These are phyloP conservation scores for Drosophila picticornis DNA, from an alignment of 2,888 invertebrate species.

Conservation along the genomic window DNA sequence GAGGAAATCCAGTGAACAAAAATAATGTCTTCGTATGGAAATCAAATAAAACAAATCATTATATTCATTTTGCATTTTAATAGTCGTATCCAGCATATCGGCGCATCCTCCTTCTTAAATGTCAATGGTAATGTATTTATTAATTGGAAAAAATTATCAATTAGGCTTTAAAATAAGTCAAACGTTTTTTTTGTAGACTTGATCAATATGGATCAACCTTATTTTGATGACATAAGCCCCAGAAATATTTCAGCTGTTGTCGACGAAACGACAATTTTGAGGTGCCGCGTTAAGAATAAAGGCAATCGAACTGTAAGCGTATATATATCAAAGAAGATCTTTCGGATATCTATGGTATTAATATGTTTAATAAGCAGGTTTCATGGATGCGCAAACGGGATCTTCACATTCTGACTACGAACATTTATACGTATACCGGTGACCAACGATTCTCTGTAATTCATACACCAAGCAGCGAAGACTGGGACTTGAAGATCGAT, in stretches of 20 bases:
- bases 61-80: constrained; percentile 69
- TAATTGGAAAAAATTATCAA: neutral
- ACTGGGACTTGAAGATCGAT: constrained; percentile 94
- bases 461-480: constrained; percentile 93
- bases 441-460: constrained; percentile 94
- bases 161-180: neutral
- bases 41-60: constrained; percentile 63
- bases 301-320: constrained; percentile 93
- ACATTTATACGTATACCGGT: constrained; percentile 94
- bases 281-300: constrained; percentile 94
- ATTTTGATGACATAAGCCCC: constrained; percentile 93
- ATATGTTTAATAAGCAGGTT: constrained; percentile 63
- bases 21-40: constrained; percentile 26
- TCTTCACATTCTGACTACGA: constrained; percentile 93
- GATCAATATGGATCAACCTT: constrained; percentile 87
- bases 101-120: constrained; percentile 57
- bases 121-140: constrained; percentile 59
- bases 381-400: constrained; percentile 85
- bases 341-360: neutral
- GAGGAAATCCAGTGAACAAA: neutral
- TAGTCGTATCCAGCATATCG: constrained; percentile 64
- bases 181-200: constrained; percentile 39
- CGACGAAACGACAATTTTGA: constrained; percentile 92
- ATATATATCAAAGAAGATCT: neutral
- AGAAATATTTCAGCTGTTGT: constrained; percentile 94